Percentiles rank a stretch among this genome's conserved stretches.
Conservation (phyloP, 1,140 invertebrate genomes). For the Aphelenchoides fujianensis region DNA sequence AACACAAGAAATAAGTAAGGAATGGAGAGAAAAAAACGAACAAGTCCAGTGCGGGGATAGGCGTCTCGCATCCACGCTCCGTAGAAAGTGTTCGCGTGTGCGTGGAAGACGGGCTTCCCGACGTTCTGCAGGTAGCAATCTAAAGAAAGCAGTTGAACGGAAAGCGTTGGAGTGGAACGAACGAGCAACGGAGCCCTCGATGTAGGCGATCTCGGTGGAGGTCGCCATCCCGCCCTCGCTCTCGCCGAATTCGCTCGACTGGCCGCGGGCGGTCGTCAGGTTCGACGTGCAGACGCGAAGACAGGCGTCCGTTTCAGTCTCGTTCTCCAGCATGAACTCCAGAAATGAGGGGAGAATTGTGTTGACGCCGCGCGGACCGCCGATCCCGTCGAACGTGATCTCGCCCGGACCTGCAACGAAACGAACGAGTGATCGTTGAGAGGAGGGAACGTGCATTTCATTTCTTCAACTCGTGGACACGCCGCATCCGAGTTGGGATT, state of each 20-base stretch:
- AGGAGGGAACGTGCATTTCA: too few species aligned
- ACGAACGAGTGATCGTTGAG: too few species aligned
- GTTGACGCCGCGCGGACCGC: conserved; percentile 38
- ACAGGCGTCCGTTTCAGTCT: conserved; percentile 57
- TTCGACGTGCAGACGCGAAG: conserved; percentile 54
- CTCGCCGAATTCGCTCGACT: conserved; percentile 6
- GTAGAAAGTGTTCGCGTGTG: conserved; percentile 60
- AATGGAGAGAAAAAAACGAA: not conserved
- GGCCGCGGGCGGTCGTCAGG: conserved; percentile 36
- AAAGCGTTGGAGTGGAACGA: too few species aligned
- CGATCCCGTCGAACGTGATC: conserved; percentile 12
- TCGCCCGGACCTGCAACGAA: too few species aligned
- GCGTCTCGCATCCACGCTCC: conserved; percentile 64
- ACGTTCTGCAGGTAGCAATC: conserved; percentile 62
- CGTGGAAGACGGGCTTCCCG: conserved; percentile 63
- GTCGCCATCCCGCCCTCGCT: conserved; percentile 40
- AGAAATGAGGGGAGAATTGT: conserved; percentile 44
- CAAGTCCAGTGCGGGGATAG: conserved; percentile 39
- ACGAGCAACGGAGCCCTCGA: conserved; percentile 62
- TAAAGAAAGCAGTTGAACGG: too few species aligned
- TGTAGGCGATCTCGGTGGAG: conserved; percentile 60
- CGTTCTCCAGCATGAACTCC: conserved; percentile 46
- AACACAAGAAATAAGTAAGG: not conserved
- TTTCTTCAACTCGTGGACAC: conserved; percentile 49
- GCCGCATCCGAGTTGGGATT: conserved; percentile 28